A percentile compares a stretch with the other conserved stretches of the same genome.
These are phyloP conservation scores for Drosophila pandora DNA, from an alignment of 1,140 invertebrate genomes.

Conservation along the genomic window DNA sequence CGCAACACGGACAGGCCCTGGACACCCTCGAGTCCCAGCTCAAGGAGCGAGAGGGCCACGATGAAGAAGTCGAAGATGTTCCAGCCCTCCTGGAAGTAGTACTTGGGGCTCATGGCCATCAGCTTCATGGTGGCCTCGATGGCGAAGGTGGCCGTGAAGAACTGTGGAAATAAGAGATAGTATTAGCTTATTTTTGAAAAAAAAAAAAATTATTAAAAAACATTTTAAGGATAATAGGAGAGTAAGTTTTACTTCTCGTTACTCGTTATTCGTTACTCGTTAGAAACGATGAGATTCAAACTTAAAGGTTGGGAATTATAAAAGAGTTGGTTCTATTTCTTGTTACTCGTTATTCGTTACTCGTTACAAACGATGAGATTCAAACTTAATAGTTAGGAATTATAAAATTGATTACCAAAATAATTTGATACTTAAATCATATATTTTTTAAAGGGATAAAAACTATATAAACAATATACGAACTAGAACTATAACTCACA, in stretches of 20 bases:
- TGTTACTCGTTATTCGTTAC: neutral
- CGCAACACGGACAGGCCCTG: constrained; percentile 98
- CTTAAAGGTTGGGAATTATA: neutral
- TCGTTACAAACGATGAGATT: neutral
- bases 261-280: neutral
- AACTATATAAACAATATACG: no score
- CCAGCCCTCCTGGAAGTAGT: constrained; percentile 99
- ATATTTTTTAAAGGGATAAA: no score
- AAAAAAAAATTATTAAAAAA: no score
- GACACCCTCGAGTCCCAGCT: constrained; percentile 96
- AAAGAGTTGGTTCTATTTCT: neutral
- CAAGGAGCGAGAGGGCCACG: constrained; percentile 96
- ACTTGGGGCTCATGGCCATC: constrained; percentile 97
- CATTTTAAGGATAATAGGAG: no score
- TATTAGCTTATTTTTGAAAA: no score
- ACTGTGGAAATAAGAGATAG: constrained; percentile 86
- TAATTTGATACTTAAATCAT: neutral
- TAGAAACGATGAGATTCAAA: neutral
- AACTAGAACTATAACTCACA: constrained; percentile 87
- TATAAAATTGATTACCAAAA: neutral
- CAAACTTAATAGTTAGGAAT: neutral
- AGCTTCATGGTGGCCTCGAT: constrained; percentile 98
- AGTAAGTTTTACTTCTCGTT: no score
- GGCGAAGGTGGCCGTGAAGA: constrained; percentile 98
- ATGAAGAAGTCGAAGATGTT: constrained; percentile 99